Percentiles rank a stretch among this genome's conserved stretches.
phyloP scores from a whole-genome alignment of 2,797 vertebrate species.

The Rhinatrema bivittatum region DNA sequence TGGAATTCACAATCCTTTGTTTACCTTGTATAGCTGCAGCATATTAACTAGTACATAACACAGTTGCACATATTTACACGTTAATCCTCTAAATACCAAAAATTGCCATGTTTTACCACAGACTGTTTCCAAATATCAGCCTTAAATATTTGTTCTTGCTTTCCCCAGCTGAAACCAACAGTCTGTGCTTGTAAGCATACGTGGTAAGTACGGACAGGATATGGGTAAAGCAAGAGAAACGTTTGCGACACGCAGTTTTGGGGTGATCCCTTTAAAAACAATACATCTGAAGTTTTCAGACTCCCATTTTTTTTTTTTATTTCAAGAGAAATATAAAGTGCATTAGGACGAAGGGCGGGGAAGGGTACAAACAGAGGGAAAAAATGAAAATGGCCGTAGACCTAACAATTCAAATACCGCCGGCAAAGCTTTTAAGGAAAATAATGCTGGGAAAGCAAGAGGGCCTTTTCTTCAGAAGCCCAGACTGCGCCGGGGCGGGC shows the following conservation, averaged over 20 bases:
- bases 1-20: slow-evolving; percentile 63
- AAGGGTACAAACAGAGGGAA: slow-evolving; percentile 28
- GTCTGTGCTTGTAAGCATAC: slow-evolving; percentile 36
- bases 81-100: slow-evolving; percentile 69
- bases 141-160: slow-evolving; percentile 20
- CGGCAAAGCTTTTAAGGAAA: slow-evolving; percentile 29
- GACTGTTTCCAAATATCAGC: slow-evolving; percentile 51
- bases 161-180: slow-evolving; percentile 35
- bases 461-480: slow-evolving; percentile 15
- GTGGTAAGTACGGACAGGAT: no score
- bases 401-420: slow-evolving; percentile 16
- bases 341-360: slow-evolving; percentile 41
- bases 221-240: slow-evolving; percentile 45
- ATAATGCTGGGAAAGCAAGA: slow-evolving; percentile 7
- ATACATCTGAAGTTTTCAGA: slow-evolving; percentile 21
- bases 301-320: slow-evolving; percentile 48
- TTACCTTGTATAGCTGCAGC: slow-evolving; percentile 62
- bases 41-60: slow-evolving; percentile 64
- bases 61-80: slow-evolving; percentile 67
- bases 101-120: slow-evolving; percentile 62
- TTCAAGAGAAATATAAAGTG: slow-evolving; percentile 78
- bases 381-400: slow-evolving; percentile 8
- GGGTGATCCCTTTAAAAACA: slow-evolving; percentile 55
- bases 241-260: slow-evolving; percentile 37
- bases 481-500: slow-evolving; percentile 4